phyloP scores from a whole-genome alignment of 2,888 invertebrate genomes.

The Aplocera efformata region DNA sequence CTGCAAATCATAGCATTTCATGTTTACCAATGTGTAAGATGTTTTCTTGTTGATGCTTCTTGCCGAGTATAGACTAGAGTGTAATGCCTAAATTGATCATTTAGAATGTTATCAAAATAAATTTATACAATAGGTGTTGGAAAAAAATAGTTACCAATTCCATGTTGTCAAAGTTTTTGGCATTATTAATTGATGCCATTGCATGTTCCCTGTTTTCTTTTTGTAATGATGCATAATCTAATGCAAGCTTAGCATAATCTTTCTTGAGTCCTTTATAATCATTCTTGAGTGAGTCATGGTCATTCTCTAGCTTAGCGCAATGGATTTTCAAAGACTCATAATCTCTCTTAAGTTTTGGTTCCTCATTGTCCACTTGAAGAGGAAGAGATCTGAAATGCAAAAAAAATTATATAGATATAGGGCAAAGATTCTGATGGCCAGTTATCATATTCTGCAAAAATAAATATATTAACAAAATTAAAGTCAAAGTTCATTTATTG shows the following conservation, averaged over 20 bases:
- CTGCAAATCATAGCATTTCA: too few species aligned
- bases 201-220: conserved; percentile 5
- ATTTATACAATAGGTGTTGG: too few species aligned
- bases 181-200: not conserved
- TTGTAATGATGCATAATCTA: conserved; percentile 5
- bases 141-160: conserved; percentile 4
- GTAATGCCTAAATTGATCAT: too few species aligned
- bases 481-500: too few species aligned
- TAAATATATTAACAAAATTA: too few species aligned
- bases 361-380: not conserved
- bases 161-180: not conserved
- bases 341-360: not conserved
- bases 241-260: conserved; percentile 10
- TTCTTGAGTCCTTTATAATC: not conserved
- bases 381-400: conserved; percentile 4
- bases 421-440: too few species aligned
- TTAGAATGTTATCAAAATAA: too few species aligned
- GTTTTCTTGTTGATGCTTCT: too few species aligned
- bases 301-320: not conserved
- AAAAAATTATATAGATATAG: not conserved
- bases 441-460: too few species aligned
- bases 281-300: conserved; percentile 1
- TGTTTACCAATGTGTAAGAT: too few species aligned
- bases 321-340: conserved; percentile 4
- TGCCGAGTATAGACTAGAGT: too few species aligned